phyloP scores from a whole-genome alignment of 2,797 vertebrate species.

The Semaprochilodus insignis region DNA sequence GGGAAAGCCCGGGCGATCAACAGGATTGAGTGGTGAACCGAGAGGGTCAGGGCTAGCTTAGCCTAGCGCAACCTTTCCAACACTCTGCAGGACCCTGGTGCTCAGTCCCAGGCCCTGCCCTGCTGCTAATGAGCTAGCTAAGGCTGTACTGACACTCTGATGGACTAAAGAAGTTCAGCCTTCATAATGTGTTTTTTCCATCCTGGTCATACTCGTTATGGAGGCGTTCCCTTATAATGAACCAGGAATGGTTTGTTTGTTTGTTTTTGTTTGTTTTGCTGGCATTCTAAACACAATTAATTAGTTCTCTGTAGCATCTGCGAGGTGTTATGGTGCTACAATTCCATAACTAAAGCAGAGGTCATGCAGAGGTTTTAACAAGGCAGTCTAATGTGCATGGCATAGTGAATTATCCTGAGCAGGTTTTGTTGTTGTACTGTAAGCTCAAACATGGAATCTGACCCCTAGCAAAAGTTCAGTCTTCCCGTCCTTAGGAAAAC shows the following conservation, averaged over 20 bases:
- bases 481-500: too few relatives aligned
- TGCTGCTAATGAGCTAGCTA: constrained; percentile 4
- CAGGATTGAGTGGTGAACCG: constrained; percentile 52
- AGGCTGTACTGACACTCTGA: neutral
- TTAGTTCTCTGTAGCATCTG: neutral
- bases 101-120: neutral
- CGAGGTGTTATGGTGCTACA: neutral
- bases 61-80: constrained; percentile 54
- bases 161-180: neutral
- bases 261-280: constrained; percentile 12
- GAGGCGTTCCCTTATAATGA: neutral
- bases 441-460: neutral
- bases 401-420: neutral
- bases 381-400: neutral
- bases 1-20: constrained; percentile 61
- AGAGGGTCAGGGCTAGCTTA: constrained; percentile 62
- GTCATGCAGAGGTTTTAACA: neutral
- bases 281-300: neutral
- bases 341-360: neutral
- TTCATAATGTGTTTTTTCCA: neutral
- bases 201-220: neutral
- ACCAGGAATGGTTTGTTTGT: neutral
- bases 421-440: neutral
- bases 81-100: neutral
- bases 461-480: neutral